A percentile compares a stretch with the other conserved stretches of the same genome.
These are phyloP conservation scores for Hylaea fasciaria DNA, from an alignment of 2,888 invertebrate genomes.

Conservation along the genomic window DNA sequence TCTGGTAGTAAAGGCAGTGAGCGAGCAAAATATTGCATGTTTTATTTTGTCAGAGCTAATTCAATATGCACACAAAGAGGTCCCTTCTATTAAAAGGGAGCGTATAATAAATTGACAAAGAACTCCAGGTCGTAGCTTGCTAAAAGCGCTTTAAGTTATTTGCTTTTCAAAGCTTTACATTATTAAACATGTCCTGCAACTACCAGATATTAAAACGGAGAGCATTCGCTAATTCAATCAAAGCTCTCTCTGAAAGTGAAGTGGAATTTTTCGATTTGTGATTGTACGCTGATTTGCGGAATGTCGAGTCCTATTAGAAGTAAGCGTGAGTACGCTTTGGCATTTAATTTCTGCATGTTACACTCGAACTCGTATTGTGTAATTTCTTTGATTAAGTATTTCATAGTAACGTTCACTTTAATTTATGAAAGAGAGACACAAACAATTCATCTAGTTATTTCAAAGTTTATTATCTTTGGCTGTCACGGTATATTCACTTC, in stretches of 20 bases:
- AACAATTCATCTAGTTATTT: too few species aligned
- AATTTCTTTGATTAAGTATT: too few species aligned
- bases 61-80: constrained; percentile 52
- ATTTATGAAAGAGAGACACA: too few species aligned
- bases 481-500: neutral
- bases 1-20: constrained; percentile 16
- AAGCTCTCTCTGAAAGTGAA: constrained; percentile 9
- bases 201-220: constrained; percentile 25
- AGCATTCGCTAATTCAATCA: constrained; percentile 12
- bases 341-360: constrained; percentile 18
- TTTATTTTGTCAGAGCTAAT: constrained; percentile 54
- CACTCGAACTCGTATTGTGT: constrained; percentile 13
- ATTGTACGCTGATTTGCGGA: constrained; percentile 18
- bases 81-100: constrained; percentile 34
- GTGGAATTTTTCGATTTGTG: constrained; percentile 20
- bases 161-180: constrained; percentile 28
- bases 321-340: constrained; percentile 19
- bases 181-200: constrained; percentile 22
- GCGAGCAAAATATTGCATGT: constrained; percentile 54
- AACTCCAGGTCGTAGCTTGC: constrained; percentile 48
- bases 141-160: constrained; percentile 34
- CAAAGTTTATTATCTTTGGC: too few species aligned
- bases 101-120: constrained; percentile 62
- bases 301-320: constrained; percentile 20
- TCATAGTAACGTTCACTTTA: too few species aligned